A percentile compares a stretch with the other conserved stretches of the same genome.
These are phyloP conservation scores for Pedionomus torquatus DNA, from an alignment of 2,113 vertebrate genomes.

Conservation along the genomic window DNA sequence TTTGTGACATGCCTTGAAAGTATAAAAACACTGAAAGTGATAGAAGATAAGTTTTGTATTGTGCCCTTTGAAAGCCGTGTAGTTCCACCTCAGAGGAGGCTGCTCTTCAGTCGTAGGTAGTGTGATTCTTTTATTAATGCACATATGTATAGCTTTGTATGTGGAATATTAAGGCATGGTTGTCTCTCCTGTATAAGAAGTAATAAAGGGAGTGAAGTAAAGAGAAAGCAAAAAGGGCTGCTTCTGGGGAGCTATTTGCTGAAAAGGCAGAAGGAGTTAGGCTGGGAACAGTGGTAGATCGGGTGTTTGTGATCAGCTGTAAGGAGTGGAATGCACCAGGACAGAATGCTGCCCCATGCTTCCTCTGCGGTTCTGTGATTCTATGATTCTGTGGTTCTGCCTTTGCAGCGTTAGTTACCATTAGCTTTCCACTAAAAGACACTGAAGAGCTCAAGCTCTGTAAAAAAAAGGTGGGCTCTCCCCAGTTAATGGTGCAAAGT, in stretches of 20 bases:
- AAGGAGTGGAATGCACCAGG: not conserved
- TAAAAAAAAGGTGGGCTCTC: not conserved
- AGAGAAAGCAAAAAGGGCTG: not conserved
- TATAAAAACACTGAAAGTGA: slow-evolving; percentile 1
- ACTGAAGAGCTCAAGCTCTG: not conserved
- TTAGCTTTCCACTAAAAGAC: not conserved
- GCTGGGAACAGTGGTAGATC: not conserved
- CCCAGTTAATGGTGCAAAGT: not conserved
- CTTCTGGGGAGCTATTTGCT: not conserved
- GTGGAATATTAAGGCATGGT: not conserved
- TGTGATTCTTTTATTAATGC: not conserved
- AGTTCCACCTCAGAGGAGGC: not conserved
- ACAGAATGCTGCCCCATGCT: not conserved
- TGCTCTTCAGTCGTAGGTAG: not conserved
- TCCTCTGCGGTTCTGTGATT: not conserved
- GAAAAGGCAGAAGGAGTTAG: not conserved
- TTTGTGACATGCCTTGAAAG: slow-evolving; percentile 31
- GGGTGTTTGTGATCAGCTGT: not conserved
- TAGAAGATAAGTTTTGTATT: slow-evolving; percentile 6
- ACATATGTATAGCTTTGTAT: not conserved
- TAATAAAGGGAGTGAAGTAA: not conserved
- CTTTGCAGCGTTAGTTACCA: not conserved
- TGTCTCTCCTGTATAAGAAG: not conserved
- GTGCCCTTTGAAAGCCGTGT: not conserved
- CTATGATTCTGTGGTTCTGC: not conserved